Evolutionary conservation across 2,888 invertebrate genomes (phyloP), one percentile per base, ranked within the genome.

Genomic region (Pollenia amentaria): DNA sequence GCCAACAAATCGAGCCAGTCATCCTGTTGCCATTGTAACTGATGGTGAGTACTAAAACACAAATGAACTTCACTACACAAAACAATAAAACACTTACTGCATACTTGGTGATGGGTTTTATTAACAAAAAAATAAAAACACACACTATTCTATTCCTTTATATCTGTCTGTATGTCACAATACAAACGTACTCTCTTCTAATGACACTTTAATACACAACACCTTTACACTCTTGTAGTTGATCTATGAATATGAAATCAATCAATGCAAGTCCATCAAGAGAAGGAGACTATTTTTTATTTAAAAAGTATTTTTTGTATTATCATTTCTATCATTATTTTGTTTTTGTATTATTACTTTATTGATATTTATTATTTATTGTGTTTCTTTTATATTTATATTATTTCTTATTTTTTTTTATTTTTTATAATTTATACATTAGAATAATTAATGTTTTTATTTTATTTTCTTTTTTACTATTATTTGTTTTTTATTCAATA

Each of bases 1-100:
- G 55, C 73, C 70, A 44, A 82, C 79, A 65, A 29, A 87, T 51
- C 85, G 84, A 77, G 79, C 60, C 48, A 84, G 65, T 60, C 79
- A 87, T 76, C 79, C 83, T 42, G 65, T 80, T 72, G 83, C 87
- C 80, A 48, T 73, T 51, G 84, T 73, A 62, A 81, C 87, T 69
- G 87, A 87, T 84, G 87, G 87, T 87, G 87, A 87, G 87, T 87
- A 87, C 76, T 72, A 73, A 87, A 78, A 64, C 62, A 70, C 18
- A 65, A 77, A 82, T 72, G 38, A 64, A 64, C 64, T 64, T 55
- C 72, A 80, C 72, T 64, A 64, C 60, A 64, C 10, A 69, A 65
- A 73, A 48, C 11, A 21, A 51, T 57, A 73, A 44, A 73, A 79
- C 14, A 67, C 38, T 84, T 73, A 57, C 38, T 44, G 42, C 29